Base-by-base conservation (phyloP, 2,113 vertebrate species). In the Sinocyclocheilus rhinocerous region DNA sequence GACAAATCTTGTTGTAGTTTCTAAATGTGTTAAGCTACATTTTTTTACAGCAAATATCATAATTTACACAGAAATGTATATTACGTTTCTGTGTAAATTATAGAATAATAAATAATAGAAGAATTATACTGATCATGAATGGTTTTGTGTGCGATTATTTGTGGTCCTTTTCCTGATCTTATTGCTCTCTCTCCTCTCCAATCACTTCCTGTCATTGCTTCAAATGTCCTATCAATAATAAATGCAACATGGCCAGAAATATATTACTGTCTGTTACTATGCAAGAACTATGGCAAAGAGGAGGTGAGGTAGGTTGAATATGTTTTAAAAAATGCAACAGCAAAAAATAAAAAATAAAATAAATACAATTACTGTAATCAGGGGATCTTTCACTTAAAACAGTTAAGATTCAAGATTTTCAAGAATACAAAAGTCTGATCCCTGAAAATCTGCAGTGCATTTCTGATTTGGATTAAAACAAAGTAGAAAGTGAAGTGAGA, bases 401-500 rank as follows among this genome's bases (percentile, higher is more conserved):
- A 22, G 3, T 11, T 72, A 22, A 42, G 36, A 20, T 42, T 42
- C 0, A 73, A n/a, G 70, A 72, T 72, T 20, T 18, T 6, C 22
- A n/a, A 42, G 10, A n/a, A 73, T 22, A 67, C 12, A 39, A 73
- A 50, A 50, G 45, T 8, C n/a, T 8, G 11, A 76, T 76, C 73
- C 12, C 12, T 52, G n/a, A 76, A 48, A 50, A 50, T 76, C n/a
- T 26, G 12, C 73, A 76, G 45, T 26, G 73, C 45, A 52, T n/a
- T 76, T 50, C 73, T 42, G 42, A 42, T 42, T 50, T 73, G 36
- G 70, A 73, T 73, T 22, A 45, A 76, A 50, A 76, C 73, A 76
- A 26, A 76, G 18, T 42, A 42, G 20, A 83, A 73, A 83, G 29
- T 8, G 76, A 39, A 39, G 69, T 26, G 7, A 42, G 22, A 24